These are phyloP conservation scores for Stenolophus ochropezus DNA, from an alignment of 2,888 invertebrate species.

Conservation along the genomic window DNA sequence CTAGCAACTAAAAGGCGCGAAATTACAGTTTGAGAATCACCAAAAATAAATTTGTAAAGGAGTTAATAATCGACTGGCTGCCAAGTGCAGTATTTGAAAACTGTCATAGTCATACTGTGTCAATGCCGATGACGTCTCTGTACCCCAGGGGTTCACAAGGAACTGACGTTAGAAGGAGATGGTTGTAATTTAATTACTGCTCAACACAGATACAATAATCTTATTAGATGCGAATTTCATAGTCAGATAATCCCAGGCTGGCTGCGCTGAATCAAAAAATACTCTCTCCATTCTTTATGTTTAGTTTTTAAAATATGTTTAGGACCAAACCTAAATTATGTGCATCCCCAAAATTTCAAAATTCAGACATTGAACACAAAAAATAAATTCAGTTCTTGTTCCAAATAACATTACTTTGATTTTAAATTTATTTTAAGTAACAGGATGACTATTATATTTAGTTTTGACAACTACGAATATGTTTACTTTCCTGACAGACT, in stretches of 20 bases:
- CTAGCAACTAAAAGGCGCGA: neutral
- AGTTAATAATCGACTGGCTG: neutral
- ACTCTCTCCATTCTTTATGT: conserved; percentile 1
- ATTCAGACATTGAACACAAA: conserved; percentile 5
- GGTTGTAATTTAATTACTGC: conserved; percentile 69
- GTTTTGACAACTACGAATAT: neutral
- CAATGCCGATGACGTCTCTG: conserved; percentile 39
- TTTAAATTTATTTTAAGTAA: neutral
- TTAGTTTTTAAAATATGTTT: neutral
- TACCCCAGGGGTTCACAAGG: conserved; percentile 42
- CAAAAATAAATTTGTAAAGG: neutral
- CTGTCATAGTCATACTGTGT: conserved; percentile 43
- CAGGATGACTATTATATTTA: conserved; percentile 18
- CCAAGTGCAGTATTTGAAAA: conserved; percentile 39
- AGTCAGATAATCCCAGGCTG: neutral
- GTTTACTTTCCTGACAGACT: neutral
- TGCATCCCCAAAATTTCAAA: conserved; percentile 36
- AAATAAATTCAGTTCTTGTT: conserved; percentile 28
- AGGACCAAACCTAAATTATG: conserved; percentile 3
- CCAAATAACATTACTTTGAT: conserved; percentile 1
- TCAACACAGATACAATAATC: conserved; percentile 69
- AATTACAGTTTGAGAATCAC: neutral
- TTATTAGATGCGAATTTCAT: conserved; percentile 65
- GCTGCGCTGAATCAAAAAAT: neutral
- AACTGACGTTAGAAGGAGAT: conserved; percentile 66